These are phyloP conservation scores for Ammospiza caudacuta DNA, from an alignment of 2,113 vertebrate species.

Conservation along the genomic window DNA sequence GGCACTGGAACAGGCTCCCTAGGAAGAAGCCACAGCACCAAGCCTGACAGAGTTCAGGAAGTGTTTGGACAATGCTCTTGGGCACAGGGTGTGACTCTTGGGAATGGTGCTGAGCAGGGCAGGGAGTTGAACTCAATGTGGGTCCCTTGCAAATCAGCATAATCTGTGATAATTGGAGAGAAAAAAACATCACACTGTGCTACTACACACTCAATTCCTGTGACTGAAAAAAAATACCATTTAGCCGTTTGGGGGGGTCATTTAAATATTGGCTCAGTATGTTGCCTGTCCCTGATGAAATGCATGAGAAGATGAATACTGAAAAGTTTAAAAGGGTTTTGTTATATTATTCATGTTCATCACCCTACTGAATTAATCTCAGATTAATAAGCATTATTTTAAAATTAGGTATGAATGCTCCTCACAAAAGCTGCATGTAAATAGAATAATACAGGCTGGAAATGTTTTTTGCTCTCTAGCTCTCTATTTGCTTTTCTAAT, in stretches of 20 bases:
- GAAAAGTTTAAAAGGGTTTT: neutral
- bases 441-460: neutral
- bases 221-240: neutral
- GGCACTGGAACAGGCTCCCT: neutral
- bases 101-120: neutral
- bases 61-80: fast-evolving
- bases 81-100: neutral
- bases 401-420: neutral
- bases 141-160: neutral
- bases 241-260: neutral
- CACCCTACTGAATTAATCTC: neutral
- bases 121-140: neutral
- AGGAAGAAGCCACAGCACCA: neutral
- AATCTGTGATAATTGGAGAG: neutral
- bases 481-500: conserved; percentile 15
- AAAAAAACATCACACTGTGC: neutral
- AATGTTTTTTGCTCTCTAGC: neutral
- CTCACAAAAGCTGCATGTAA: neutral
- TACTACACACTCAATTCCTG: neutral
- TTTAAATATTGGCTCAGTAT: neutral
- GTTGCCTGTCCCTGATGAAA: neutral
- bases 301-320: neutral
- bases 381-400: neutral
- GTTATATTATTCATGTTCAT: neutral
- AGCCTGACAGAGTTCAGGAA: neutral